Conservation (phyloP, 2,888 invertebrate genomes). For the Volucella zonaria region DNA sequence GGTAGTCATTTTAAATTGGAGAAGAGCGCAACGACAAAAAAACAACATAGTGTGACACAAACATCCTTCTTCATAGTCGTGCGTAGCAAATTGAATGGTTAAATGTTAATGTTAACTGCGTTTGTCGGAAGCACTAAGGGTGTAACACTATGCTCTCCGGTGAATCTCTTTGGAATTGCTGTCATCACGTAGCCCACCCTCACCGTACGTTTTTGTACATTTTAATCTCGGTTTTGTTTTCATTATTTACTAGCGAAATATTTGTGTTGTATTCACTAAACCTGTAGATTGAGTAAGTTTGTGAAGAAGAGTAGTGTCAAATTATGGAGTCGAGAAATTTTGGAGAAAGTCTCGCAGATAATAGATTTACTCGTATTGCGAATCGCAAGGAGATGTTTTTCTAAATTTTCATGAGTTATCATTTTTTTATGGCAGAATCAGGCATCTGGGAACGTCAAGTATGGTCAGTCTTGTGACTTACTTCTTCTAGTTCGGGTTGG, state of each 20-base stretch:
- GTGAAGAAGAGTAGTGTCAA: no score
- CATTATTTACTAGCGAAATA: conserved; percentile 6
- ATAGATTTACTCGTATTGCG: no score
- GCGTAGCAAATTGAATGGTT: conserved; percentile 71
- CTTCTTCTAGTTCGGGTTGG: no score
- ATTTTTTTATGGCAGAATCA: no score
- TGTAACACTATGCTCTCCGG: conserved; percentile 18
- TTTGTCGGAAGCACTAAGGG: conserved; percentile 58
- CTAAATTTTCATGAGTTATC: no score
- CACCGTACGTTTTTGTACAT: conserved; percentile 9
- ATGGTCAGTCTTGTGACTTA: no score
- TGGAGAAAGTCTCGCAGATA: no score
- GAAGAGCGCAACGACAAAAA: conserved; percentile 25
- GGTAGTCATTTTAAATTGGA: conserved; percentile 39
- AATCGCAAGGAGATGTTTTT: no score
- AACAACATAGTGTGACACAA: conserved; percentile 14
- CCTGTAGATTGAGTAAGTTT: background rate
- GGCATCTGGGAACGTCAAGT: no score
- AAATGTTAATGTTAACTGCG: conserved; percentile 72
- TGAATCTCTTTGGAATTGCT: conserved; percentile 62
- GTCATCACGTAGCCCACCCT: conserved; percentile 46
- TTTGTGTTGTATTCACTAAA: conserved; percentile 6
- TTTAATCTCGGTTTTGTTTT: conserved; percentile 41
- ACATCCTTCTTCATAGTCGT: conserved; percentile 69
- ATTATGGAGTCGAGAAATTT: no score